phyloP scores from a whole-genome alignment of 2,888 invertebrate genomes.

The Enoplolaimus lenunculus region DNA sequence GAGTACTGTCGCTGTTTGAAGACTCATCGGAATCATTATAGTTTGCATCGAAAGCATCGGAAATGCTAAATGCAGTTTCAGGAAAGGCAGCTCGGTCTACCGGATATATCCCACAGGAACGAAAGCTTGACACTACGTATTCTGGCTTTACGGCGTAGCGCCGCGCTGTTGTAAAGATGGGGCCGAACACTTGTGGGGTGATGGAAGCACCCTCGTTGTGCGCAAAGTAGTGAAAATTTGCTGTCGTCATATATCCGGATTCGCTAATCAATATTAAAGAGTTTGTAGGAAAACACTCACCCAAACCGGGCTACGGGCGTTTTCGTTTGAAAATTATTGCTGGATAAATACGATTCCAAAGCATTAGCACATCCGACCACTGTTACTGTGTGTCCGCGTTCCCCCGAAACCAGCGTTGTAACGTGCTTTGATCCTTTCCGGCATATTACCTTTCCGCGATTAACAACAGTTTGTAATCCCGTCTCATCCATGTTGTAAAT shows the following conservation, averaged over 20 bases:
- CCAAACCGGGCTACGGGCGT: too few species aligned
- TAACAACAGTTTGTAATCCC: conserved; percentile 7
- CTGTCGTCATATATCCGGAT: background rate
- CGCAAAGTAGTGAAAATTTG: background rate
- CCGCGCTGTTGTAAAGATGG: background rate
- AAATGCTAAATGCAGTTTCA: background rate
- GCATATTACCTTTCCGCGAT: background rate
- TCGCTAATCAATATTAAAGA: background rate
- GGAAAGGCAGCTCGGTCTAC: background rate
- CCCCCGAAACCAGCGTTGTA: background rate
- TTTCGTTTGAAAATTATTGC: too few species aligned
- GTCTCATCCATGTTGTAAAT: background rate
- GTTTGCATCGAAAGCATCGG: background rate
- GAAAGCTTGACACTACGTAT: background rate
- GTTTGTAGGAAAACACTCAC: too few species aligned
- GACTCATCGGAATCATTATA: too few species aligned
- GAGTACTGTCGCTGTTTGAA: too few species aligned
- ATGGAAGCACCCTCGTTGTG: background rate
- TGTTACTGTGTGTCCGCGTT: background rate
- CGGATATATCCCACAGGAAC: background rate
- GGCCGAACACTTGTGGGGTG: background rate
- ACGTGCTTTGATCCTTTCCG: background rate
- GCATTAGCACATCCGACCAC: too few species aligned
- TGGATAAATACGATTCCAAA: background rate
- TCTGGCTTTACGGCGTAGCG: background rate